Evolutionary conservation across 1,140 invertebrate species (phyloP).

Genomic region (Rhizoglyphus robini): DNA sequence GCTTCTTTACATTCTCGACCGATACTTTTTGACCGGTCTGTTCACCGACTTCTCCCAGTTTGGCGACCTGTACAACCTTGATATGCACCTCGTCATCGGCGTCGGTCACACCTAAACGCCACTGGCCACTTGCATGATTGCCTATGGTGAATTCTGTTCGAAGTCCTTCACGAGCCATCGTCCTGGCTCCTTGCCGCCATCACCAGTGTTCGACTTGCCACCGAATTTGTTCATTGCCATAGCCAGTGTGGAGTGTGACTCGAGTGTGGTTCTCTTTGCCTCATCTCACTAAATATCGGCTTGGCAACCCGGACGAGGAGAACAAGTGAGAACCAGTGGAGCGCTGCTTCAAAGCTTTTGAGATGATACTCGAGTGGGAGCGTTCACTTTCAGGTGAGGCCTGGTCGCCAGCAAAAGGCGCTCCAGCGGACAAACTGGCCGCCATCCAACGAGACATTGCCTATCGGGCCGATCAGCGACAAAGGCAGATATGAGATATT

Average conservation of each 20-base stretch:
- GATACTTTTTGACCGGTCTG: slow-evolving; percentile 79
- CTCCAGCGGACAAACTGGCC: too few species aligned
- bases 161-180: slow-evolving; percentile 65
- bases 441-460: too few species aligned
- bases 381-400: too few species aligned
- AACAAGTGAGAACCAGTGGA: too few species aligned
- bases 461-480: too few species aligned
- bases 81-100: slow-evolving; percentile 94
- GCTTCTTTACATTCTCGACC: slow-evolving; percentile 80
- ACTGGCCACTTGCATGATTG: slow-evolving; percentile 71
- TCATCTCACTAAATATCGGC: too few species aligned
- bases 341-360: too few species aligned
- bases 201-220: slow-evolving; percentile 92
- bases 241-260: slow-evolving; percentile 86
- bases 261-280: too few species aligned
- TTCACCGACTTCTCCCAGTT: slow-evolving; percentile 89
- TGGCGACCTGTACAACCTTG: slow-evolving; percentile 97
- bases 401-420: too few species aligned
- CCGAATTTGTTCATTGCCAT: slow-evolving; percentile 93
- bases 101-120: slow-evolving; percentile 96
- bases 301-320: too few species aligned
- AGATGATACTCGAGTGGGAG: too few species aligned
- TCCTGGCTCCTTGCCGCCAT: slow-evolving; percentile 73
- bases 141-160: slow-evolving; percentile 48
- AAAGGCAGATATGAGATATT: too few species aligned